Conservation (phyloP, 1,140 invertebrate genomes). For the Drosophila lini region DNA sequence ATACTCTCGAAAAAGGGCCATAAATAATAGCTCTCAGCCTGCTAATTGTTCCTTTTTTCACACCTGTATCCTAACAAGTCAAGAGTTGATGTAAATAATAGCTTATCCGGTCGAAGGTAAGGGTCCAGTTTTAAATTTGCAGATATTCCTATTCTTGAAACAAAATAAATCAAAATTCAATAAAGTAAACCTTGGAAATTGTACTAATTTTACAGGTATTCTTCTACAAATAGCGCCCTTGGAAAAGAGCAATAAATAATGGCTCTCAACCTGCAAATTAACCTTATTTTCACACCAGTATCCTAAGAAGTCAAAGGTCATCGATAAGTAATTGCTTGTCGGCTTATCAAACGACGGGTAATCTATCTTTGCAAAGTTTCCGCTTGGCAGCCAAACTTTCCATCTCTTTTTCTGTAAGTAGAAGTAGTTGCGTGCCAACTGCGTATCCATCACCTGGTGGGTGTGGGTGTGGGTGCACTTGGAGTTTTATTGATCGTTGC, state of each 20-base stretch:
- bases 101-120: no score
- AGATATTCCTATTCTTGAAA: no score
- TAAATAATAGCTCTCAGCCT: no score
- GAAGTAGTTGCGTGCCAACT: constrained; percentile 62
- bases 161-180: no score
- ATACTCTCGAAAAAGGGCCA: no score
- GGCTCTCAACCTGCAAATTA: not conserved
- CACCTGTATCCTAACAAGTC: no score
- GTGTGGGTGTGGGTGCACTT: constrained; percentile 16
- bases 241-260: not conserved
- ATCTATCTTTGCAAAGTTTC: constrained; percentile 30
- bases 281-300: not conserved
- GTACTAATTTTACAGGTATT: not conserved
- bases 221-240: not conserved
- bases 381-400: constrained; percentile 8
- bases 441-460: constrained; percentile 59
- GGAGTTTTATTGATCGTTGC: constrained; percentile 65
- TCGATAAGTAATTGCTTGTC: constrained; percentile 17
- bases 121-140: no score
- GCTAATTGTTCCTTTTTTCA: no score
- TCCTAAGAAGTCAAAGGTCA: constrained; percentile 30
- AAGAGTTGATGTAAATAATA: no score
- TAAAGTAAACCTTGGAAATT: not conserved
- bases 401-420: constrained; percentile 5
- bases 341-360: constrained; percentile 11